Evolutionary conservation across 1,140 invertebrate genomes (phyloP), one percentile per base, ranked within the genome.

Genomic region (Epicauta chinensis): DNA sequence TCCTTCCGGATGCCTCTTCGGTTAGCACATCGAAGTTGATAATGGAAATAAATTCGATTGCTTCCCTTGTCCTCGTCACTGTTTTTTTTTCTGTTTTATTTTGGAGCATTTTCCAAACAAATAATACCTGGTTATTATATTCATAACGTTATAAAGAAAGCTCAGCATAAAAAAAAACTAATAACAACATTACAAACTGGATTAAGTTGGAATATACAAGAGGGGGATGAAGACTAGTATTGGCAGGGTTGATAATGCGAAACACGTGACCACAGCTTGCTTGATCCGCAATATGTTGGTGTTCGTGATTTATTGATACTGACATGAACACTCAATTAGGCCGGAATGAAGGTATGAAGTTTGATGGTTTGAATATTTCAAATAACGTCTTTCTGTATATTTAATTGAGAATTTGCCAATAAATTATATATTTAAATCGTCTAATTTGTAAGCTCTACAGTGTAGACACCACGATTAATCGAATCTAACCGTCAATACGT

Each of bases 261-360:
- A 45, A 54, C 62, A 64, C 62, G 62, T 64, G 62, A 60, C 62
- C 48, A 53, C 41, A 46, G 55, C 51, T 57, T 58, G 49, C 46
- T 57, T 57, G 47, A 59, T 61, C 55, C 53, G 58, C 53, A 62
- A 62, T 62, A 62, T 60, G 58, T 58, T 58, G 49, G 39, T 42
- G 23, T 32, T 30, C 50, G 41, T 60, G 62, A 63, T 63, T 63
- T 63, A 63, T 61, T 58, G 57, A 61, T 61, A 60, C 29, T 45
- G 62, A 63, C 59, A 61, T 60, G 57, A 51, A 53, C 51, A 59
- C 61, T 63, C 53, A 63, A 63, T 63, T 63, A 63, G 36, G 53
- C 31, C 30, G 30, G 40, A 31, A 12, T 34, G 48, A 32, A 16
- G 14, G 10, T 16, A 17, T 16, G 10, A 35, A 51, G 23, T 35